Conservation (phyloP, 2,888 invertebrate genomes). For the Steinernema hermaphroditum region DNA sequence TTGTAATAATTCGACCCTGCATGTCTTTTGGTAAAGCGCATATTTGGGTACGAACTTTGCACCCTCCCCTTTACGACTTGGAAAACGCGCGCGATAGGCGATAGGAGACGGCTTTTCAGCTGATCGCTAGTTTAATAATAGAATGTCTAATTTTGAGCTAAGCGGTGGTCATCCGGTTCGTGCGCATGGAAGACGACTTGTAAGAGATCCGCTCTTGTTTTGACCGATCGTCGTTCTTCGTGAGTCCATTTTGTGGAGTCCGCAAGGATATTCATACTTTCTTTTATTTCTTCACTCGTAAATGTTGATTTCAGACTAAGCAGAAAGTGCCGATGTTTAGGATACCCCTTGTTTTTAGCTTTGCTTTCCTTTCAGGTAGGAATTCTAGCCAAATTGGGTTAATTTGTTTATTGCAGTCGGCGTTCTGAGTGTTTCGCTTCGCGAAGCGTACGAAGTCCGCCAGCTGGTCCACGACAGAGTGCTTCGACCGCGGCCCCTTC, state of each 20-base stretch:
- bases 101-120: too few relatives aligned
- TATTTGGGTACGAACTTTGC: too few relatives aligned
- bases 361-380: not conserved
- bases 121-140: constrained; percentile 10
- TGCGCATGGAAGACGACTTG: not conserved
- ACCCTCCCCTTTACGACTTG: too few relatives aligned
- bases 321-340: not conserved
- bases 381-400: too few relatives aligned
- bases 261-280: not conserved
- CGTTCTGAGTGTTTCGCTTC: constrained; percentile 15
- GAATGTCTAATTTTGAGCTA: constrained; percentile 1
- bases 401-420: not conserved
- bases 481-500: constrained; percentile 20
- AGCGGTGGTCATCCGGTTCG: not conserved
- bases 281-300: not conserved
- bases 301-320: not conserved
- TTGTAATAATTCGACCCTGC: not conserved
- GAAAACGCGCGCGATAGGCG: too few relatives aligned
- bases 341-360: not conserved
- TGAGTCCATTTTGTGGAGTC: not conserved
- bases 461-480: constrained; percentile 18
- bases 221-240: not conserved
- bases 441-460: constrained; percentile 23
- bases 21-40: not conserved
- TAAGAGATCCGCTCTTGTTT: constrained; percentile 2